A percentile compares a stretch with the other conserved stretches of the same genome.
Evolutionary conservation across 2,113 vertebrate species (phyloP).

Genomic region (Hemicordylus capensis): DNA sequence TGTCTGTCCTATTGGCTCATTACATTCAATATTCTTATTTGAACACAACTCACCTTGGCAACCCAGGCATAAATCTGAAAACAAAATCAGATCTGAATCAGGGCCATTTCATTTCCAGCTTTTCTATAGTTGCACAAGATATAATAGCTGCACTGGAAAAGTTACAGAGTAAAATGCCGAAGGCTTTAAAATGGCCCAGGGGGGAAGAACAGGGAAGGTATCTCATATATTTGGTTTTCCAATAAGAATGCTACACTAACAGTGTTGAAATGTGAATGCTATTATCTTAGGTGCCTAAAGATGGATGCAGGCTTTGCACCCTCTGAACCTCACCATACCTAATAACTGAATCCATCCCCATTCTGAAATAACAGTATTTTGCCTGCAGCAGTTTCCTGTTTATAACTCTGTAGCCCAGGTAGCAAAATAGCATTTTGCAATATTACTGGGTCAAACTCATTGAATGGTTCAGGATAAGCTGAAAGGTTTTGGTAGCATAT

Average conservation of each 20-base stretch:
- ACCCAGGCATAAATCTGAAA: not conserved
- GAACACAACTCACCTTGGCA: not conserved
- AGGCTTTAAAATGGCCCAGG: not conserved
- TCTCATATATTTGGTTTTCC: constrained; percentile 1
- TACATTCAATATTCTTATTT: not conserved
- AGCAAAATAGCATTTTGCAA: constrained; percentile 6
- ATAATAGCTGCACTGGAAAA: not conserved
- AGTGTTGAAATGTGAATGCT: constrained; percentile 1
- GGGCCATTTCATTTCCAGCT: not conserved
- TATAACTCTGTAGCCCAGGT: not conserved
- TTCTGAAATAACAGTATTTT: constrained; percentile 18
- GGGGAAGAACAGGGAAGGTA: not conserved
- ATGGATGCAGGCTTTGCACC: not conserved
- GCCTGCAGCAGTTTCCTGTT: constrained; percentile 7
- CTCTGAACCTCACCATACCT: not conserved
- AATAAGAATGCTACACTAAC: not conserved
- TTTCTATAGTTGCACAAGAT: not conserved
- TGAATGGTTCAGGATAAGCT: not conserved
- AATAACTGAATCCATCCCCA: not conserved
- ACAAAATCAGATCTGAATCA: not conserved
- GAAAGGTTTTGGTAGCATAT: not conserved
- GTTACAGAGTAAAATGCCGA: not conserved
- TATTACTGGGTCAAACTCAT: not conserved
- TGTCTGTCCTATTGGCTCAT: not conserved
- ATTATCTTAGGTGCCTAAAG: not conserved